These are phyloP conservation scores for Sebastes wilsoni DNA, from an alignment of 2,797 vertebrate species.

Conservation along the genomic window DNA sequence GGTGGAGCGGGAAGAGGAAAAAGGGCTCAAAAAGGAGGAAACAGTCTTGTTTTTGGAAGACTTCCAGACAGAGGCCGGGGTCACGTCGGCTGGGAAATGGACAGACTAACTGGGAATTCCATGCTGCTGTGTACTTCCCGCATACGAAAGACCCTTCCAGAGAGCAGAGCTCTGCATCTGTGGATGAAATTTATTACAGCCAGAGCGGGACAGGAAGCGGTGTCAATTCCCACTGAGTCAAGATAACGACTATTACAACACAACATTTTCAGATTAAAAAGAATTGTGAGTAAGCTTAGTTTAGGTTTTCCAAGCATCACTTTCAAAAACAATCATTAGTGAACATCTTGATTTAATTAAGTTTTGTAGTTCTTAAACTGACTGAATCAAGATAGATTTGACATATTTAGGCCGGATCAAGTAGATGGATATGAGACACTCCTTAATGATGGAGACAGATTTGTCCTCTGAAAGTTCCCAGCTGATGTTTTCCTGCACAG, in stretches of 20 bases:
- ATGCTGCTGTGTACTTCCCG: slow-evolving; percentile 34
- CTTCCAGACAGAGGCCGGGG: slow-evolving; percentile 37
- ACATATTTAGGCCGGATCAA: not conserved
- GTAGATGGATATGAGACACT: not conserved
- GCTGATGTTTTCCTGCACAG: slow-evolving; percentile 2
- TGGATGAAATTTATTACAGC: not conserved
- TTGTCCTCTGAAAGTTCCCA: not conserved
- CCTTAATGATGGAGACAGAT: not conserved
- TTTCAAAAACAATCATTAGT: not conserved
- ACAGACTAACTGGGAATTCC: slow-evolving; percentile 58
- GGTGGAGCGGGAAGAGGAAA: not conserved
- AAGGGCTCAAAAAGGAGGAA: not conserved
- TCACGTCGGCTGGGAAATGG: slow-evolving; percentile 47
- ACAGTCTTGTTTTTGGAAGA: slow-evolving; percentile 20
- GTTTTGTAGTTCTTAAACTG: not conserved
- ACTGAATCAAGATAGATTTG: not conserved
- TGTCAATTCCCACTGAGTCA: not conserved
- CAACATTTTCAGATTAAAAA: not conserved
- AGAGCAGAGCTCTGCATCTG: slow-evolving; percentile 9
- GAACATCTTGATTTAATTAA: not conserved
- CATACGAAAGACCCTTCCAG: slow-evolving; percentile 37
- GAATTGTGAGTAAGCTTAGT: not conserved
- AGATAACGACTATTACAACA: not conserved
- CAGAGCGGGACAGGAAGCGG: slow-evolving; percentile 43
- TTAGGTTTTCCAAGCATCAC: no score